Evolutionary conservation across 2,888 invertebrate species (phyloP).

Genomic region (Sarcophaga variegata): DNA sequence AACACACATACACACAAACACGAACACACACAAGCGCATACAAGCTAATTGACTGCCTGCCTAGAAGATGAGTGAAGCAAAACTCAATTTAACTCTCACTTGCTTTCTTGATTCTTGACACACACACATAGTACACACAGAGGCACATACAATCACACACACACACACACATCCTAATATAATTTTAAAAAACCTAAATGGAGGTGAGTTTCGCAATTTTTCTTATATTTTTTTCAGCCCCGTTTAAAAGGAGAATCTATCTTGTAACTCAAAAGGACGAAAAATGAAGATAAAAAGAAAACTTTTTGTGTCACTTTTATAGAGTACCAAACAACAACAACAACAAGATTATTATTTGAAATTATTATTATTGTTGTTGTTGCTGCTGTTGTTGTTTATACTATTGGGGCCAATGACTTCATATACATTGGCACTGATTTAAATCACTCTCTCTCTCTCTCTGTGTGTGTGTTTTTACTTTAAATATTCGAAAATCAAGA

Average conservation of each 20-base stretch:
- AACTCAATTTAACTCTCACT: not conserved
- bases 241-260: no score
- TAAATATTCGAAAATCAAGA: constrained; percentile 6
- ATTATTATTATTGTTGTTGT: not conserved
- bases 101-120: not conserved
- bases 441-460: not conserved
- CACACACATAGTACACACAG: no score
- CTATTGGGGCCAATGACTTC: not conserved
- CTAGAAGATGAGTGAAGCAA: not conserved
- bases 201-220: no score
- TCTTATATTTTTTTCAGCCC: no score
- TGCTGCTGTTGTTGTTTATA: not conserved
- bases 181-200: not conserved
- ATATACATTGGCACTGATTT: not conserved
- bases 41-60: not conserved
- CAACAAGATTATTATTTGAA: not conserved
- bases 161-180: no score
- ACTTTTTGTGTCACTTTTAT: not conserved
- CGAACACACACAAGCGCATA: not conserved
- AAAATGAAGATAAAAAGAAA: not conserved
- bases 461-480: not conserved
- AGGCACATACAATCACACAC: no score
- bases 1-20: not conserved
- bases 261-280: not conserved
- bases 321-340: not conserved